Evolutionary conservation across 2,113 vertebrate genomes (phyloP).

Genomic region (Catagonus wagneri): DNA sequence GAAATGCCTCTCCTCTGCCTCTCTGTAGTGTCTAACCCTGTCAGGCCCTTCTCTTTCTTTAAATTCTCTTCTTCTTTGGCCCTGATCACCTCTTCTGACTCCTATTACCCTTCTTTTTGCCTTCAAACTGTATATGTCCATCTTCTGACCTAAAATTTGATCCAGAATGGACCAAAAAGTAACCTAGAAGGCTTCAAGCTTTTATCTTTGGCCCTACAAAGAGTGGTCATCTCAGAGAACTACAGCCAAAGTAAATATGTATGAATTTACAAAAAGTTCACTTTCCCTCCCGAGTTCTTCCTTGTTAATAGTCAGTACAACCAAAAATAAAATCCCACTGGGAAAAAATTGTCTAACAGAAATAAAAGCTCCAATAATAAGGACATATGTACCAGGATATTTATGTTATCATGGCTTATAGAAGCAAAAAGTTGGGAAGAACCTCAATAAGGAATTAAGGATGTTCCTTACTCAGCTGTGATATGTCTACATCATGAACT

Average conservation of each 20-base stretch:
- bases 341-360: constrained; percentile 34
- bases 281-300: not conserved
- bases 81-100: not conserved
- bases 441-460: not conserved
- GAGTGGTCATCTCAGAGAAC: constrained; percentile 24
- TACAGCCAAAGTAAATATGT: not conserved
- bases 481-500: not conserved
- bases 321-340: constrained; percentile 2
- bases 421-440: constrained; percentile 7
- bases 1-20: not conserved
- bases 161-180: not conserved
- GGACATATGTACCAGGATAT: not conserved
- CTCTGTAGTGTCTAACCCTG: not conserved
- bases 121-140: not conserved
- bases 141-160: constrained; percentile 25
- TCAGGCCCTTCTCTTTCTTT: not conserved
- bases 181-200: not conserved
- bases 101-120: not conserved
- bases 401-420: not conserved
- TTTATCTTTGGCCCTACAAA: not conserved
- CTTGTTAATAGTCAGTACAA: constrained; percentile 55
- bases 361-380: constrained; percentile 7
- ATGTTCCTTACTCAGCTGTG: not conserved
- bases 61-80: not conserved
- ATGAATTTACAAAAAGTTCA: not conserved